These are phyloP conservation scores for Monodelphis domestica DNA, from an alignment of 2,797 vertebrate genomes.

Conservation along the genomic window DNA sequence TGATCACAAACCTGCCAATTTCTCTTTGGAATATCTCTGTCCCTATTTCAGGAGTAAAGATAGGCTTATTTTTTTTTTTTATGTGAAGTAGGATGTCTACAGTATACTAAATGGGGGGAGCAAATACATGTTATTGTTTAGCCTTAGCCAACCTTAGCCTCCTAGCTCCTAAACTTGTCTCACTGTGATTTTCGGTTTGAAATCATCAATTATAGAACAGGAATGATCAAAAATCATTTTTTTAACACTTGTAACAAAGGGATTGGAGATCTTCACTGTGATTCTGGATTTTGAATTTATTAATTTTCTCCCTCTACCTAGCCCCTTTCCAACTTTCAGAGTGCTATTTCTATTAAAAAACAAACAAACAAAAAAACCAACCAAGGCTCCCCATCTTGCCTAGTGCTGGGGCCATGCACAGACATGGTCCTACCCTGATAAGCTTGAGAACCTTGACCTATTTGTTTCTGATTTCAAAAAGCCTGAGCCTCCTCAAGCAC, in stretches of 20 bases:
- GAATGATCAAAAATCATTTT: background rate
- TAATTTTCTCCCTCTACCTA: background rate
- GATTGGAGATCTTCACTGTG: background rate
- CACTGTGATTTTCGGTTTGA: background rate
- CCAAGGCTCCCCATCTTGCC: background rate
- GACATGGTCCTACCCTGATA: background rate
- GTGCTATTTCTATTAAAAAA: background rate
- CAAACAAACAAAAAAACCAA: background rate
- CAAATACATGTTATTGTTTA: background rate
- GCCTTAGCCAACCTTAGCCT: background rate
- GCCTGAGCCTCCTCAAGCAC: background rate
- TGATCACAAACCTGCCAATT: accelerated
- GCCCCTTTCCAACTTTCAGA: background rate
- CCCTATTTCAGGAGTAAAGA: background rate
- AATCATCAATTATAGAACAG: background rate
- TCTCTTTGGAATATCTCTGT: background rate
- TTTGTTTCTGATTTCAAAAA: background rate
- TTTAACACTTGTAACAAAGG: background rate
- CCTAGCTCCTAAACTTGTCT: background rate
- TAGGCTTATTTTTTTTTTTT: background rate
- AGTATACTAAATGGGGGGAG: background rate
- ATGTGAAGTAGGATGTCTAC: background rate
- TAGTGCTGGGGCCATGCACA: background rate
- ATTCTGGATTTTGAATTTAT: background rate
- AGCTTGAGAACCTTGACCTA: background rate